Evolutionary conservation across 2,797 vertebrate genomes (phyloP).

Genomic region (Scyliorhinus canicula): DNA sequence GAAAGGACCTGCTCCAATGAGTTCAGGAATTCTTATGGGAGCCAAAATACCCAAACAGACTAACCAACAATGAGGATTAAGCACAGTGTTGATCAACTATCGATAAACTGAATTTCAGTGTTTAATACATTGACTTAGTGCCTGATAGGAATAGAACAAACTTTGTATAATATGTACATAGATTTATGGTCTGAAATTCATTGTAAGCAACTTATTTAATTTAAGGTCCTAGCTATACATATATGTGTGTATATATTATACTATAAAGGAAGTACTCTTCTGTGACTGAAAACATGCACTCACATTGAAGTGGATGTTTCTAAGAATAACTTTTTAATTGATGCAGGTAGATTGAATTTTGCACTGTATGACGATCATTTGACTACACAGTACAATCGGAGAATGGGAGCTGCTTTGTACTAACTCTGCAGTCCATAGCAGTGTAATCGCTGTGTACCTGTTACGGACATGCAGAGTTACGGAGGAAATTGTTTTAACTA

Average conservation of each 20-base stretch:
- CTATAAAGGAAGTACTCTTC: slow-evolving; percentile 23
- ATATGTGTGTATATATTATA: not conserved
- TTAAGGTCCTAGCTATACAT: slow-evolving; percentile 41
- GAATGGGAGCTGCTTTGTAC: not conserved
- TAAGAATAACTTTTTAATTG: slow-evolving; percentile 21
- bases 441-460: not conserved
- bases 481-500: slow-evolving; percentile 5
- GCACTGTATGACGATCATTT: not conserved
- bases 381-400: slow-evolving; percentile 18
- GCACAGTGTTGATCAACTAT: not conserved
- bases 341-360: not conserved
- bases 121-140: slow-evolving; percentile 69
- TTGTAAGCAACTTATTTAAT: slow-evolving; percentile 48
- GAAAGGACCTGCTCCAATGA: slow-evolving; percentile 77
- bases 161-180: slow-evolving; percentile 60
- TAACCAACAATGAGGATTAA: slow-evolving; percentile 59
- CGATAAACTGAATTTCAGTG: slow-evolving; percentile 42
- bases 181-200: slow-evolving; percentile 46
- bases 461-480: not conserved
- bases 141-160: slow-evolving; percentile 59
- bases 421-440: not conserved
- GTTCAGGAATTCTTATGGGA: slow-evolving; percentile 73
- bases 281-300: slow-evolving; percentile 9
- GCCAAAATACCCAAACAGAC: slow-evolving; percentile 67
- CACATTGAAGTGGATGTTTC: slow-evolving; percentile 36